Base-by-base conservation (phyloP, 2,797 vertebrate genomes). In the Gephyroberyx darwinii region DNA sequence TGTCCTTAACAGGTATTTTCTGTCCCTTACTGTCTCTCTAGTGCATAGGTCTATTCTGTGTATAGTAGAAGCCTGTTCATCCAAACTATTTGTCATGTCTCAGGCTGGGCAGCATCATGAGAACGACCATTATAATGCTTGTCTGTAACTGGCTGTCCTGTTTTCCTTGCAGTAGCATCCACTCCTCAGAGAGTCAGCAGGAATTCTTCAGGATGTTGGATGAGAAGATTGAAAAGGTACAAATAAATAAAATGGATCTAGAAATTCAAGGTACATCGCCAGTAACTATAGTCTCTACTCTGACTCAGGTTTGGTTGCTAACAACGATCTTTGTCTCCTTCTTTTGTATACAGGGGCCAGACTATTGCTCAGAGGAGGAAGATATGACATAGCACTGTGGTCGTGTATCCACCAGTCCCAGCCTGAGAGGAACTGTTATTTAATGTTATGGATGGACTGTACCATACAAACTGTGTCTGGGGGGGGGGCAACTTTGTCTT, bases 191-290 rank as follows among this genome's bases (percentile, higher is more conserved):
- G 93, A 99, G 98, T 90, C 98, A 99, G 90, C 97, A 98, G 70
- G 98, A 99, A 84, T 99, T 99, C 92, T 99, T 99, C 94, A 95
- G 94, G 90, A 97, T 99, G 97, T 90, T 99, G 89, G 98, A 99
- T 82, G 98, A 99, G 92, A 99, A 99, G 89, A 99, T 99, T 52
- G 98, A 96, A 92, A 98, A 97, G 95, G 97, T 99, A 26, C 26
- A 26, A 26, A 26, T 26, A 3, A 26, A 26, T 26, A 13, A 13
- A 41, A 41, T 41, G 39, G 3, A 0, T 5, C 12, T 43, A 43
- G 14, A 35, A 43, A 43, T 4, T 0, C 13, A 43, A 14, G 1
- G 13, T 43, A 41, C 39, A 41, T 12, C 12, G 8, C 39, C 39
- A 41, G 5, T 5, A 52, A 26, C 12, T 43, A 43, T 43, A 4